These are phyloP conservation scores for Chlorodrepanis virens DNA, from an alignment of 2,113 vertebrate species.

Conservation along the genomic window DNA sequence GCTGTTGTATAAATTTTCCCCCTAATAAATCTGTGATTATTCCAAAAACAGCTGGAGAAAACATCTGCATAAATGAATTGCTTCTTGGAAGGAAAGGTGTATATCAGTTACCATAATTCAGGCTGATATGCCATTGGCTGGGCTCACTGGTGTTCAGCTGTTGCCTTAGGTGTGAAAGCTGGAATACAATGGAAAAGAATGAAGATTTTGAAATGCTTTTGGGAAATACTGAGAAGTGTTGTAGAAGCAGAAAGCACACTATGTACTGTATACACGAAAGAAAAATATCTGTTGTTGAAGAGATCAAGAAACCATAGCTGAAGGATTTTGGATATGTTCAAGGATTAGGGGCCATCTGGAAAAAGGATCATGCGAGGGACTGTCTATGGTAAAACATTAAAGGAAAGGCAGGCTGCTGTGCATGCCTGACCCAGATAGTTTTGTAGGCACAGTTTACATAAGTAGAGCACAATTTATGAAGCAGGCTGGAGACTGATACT, in stretches of 20 bases:
- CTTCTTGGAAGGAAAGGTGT: neutral
- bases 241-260: neutral
- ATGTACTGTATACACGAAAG: neutral
- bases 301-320: slow-evolving; percentile 29
- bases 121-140: neutral
- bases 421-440: slow-evolving; percentile 51
- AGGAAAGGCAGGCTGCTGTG: neutral
- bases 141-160: neutral
- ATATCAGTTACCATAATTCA: neutral
- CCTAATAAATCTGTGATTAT: neutral
- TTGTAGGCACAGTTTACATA: neutral
- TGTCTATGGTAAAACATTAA: neutral
- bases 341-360: slow-evolving; percentile 62
- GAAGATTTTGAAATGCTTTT: neutral
- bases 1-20: neutral
- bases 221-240: neutral
- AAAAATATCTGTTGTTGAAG: neutral
- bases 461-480: neutral
- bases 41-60: slow-evolving; percentile 30
- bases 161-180: slow-evolving; percentile 1
- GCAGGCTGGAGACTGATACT: neutral
- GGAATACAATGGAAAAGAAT: neutral
- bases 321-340: slow-evolving; percentile 24
- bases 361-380: slow-evolving; percentile 34
- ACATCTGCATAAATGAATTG: neutral